phyloP scores from a whole-genome alignment of 2,888 invertebrate genomes.

The Brachypalpus laphriformis region DNA sequence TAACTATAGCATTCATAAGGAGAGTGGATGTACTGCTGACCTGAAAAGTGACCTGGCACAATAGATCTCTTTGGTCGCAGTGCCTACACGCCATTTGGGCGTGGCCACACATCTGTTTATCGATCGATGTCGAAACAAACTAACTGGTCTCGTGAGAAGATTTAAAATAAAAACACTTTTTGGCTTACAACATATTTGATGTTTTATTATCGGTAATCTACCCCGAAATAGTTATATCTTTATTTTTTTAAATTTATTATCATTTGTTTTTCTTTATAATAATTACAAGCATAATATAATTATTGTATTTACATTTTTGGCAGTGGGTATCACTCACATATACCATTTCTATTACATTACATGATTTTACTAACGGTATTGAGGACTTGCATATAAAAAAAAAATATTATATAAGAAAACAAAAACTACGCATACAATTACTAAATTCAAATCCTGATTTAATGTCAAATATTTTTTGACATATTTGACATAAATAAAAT shows the following conservation, averaged over 20 bases:
- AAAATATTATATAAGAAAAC: slow-evolving; percentile 19
- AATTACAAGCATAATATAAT: slow-evolving; percentile 66
- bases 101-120: no score
- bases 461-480: no score
- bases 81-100: no score
- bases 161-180: not conserved
- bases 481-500: not conserved
- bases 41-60: no score
- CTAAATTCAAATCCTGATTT: slow-evolving; percentile 5
- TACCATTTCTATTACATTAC: slow-evolving; percentile 54
- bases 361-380: slow-evolving; percentile 45
- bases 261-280: slow-evolving; percentile 35
- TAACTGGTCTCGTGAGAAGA: no score
- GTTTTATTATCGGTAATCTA: slow-evolving; percentile 50
- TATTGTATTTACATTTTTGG: slow-evolving; percentile 71
- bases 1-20: no score
- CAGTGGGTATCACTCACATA: slow-evolving; percentile 63
- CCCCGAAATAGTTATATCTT: slow-evolving; percentile 27
- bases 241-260: slow-evolving; percentile 3
- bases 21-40: no score
- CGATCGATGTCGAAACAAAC: no score
- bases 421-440: slow-evolving; percentile 41
- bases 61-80: no score
- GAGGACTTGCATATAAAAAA: slow-evolving; percentile 26
- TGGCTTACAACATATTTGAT: slow-evolving; percentile 59